A percentile compares a stretch with the other conserved stretches of the same genome.
phyloP scores from a whole-genome alignment of 2,113 vertebrate species.

The Hippocampus guttulatus region DNA sequence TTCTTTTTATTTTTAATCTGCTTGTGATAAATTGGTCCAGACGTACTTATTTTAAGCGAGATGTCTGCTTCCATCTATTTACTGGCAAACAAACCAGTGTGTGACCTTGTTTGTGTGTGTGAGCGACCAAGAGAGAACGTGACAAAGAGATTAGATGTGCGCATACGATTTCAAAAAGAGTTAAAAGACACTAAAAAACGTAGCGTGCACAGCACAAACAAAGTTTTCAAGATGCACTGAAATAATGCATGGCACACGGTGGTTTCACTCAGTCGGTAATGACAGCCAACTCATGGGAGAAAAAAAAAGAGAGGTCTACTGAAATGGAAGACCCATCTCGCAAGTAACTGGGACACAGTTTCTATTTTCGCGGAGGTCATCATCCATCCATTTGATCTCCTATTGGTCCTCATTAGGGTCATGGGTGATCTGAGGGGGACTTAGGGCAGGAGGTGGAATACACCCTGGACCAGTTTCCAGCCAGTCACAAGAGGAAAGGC shows the following conservation, averaged over 20 bases:
- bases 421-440: background rate
- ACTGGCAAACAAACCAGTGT: conserved; percentile 28
- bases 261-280: background rate
- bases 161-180: background rate
- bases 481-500: background rate
- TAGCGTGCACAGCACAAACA: too few relatives aligned
- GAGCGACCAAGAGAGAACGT: conserved; percentile 7
- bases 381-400: background rate
- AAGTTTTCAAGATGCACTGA: too few relatives aligned
- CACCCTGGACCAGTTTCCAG: background rate
- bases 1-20: conserved; percentile 20
- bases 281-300: background rate
- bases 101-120: conserved; percentile 8
- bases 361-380: background rate
- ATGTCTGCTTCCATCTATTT: conserved; percentile 25
- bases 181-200: background rate
- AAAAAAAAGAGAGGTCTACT: background rate
- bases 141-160: background rate
- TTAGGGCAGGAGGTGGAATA: background rate
- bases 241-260: background rate
- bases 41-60: conserved; percentile 34
- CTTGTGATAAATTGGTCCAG: conserved; percentile 30
- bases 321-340: background rate
- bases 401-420: background rate
- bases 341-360: background rate